Conservation (phyloP, 1,140 invertebrate species). For the Camponotus vicinus region DNA sequence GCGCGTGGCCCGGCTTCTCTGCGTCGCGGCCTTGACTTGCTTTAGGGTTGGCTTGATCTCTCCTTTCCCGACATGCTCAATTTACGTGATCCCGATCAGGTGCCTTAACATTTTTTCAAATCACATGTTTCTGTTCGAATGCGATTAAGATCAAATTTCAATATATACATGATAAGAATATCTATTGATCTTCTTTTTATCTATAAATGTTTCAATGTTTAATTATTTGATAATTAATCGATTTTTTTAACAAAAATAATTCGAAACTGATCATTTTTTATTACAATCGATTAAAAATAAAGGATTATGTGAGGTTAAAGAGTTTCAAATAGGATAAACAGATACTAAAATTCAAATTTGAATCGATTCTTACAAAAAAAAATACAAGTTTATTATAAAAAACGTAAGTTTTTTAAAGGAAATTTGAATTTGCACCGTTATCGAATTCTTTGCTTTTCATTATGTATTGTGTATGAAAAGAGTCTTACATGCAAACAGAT, state of each 20-base stretch:
- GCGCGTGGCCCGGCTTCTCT: conserved; percentile 23
- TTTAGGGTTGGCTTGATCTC: not conserved
- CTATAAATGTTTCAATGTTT: not conserved
- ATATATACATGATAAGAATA: not conserved
- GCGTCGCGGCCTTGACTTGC: conserved; percentile 36
- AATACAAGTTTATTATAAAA: not conserved
- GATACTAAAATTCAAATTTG: not conserved
- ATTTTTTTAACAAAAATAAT: not conserved
- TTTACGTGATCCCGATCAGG: not conserved
- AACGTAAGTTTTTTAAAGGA: too few relatives aligned
- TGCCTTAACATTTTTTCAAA: not conserved
- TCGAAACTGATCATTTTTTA: not conserved
- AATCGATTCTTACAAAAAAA: not conserved
- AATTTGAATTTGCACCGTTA: too few relatives aligned
- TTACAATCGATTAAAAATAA: not conserved
- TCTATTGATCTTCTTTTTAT: not conserved
- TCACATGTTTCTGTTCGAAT: not conserved
- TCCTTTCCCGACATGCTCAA: not conserved
- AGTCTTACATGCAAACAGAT: too few relatives aligned
- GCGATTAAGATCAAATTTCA: too few relatives aligned
- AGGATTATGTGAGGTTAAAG: not conserved
- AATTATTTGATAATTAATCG: too few relatives aligned
- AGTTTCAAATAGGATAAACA: not conserved
- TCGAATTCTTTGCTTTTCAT: not conserved
- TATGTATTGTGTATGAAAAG: not conserved